phyloP scores from a whole-genome alignment of 2,113 vertebrate species.

The Amphiprion percula region DNA sequence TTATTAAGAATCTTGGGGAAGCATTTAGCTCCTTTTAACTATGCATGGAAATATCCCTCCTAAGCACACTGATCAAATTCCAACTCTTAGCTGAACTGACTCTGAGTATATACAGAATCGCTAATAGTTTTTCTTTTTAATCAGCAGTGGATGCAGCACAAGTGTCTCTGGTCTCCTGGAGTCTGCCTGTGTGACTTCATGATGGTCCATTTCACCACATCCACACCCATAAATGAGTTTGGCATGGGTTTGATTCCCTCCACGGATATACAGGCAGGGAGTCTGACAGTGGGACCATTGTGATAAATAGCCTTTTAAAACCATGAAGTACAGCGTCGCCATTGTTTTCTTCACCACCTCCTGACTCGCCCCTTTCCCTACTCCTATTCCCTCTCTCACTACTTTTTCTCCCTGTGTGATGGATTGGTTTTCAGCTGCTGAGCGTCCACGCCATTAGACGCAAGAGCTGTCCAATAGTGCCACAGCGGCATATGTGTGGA shows the following conservation, averaged over 20 bases:
- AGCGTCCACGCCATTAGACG: slow-evolving; percentile 81
- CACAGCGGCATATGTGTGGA: slow-evolving; percentile 56
- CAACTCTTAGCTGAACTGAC: neutral
- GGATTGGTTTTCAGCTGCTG: slow-evolving; percentile 78
- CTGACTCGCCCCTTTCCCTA: slow-evolving; percentile 24
- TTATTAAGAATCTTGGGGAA: no score
- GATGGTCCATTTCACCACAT: slow-evolving; percentile 76
- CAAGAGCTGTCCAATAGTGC: slow-evolving; percentile 62
- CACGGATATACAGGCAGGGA: slow-evolving; percentile 69
- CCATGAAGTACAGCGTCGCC: slow-evolving; percentile 76
- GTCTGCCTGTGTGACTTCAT: slow-evolving; percentile 59
- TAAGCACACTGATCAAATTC: neutral
- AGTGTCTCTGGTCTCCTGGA: slow-evolving; percentile 19
- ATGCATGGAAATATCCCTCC: neutral
- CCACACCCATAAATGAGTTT: slow-evolving; percentile 73
- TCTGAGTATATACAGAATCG: neutral
- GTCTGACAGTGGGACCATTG: slow-evolving; percentile 79
- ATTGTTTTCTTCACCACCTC: slow-evolving; percentile 68
- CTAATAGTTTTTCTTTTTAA: neutral
- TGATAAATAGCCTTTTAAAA: slow-evolving; percentile 86
- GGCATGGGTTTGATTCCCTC: slow-evolving; percentile 77
- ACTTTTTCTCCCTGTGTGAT: slow-evolving; percentile 69
- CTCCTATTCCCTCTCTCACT: slow-evolving; percentile 24
- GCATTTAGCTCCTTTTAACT: no score
- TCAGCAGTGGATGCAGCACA: neutral